Evolutionary conservation across 2,888 invertebrate species (phyloP), one percentile per base, ranked within the genome.

Genomic region (Slavum lentiscoides): DNA sequence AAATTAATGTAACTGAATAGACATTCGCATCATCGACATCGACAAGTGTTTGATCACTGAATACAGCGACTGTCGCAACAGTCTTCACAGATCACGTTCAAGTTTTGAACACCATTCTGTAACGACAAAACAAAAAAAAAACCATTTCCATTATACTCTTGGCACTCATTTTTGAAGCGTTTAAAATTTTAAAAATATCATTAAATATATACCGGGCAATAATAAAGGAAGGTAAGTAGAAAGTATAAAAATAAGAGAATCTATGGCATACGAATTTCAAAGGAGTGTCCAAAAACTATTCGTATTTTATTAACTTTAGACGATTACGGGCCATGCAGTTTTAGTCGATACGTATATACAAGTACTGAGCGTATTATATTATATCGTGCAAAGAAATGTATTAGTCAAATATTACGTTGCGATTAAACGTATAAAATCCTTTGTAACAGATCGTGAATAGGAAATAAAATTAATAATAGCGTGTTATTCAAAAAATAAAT

Each of bases 151-250:
- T 43, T 19, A 37, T 39, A 37, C 4, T 53, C 4, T 64, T 21
- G 0, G 5, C 17, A 9, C 1, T 37, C 5, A 19, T 49, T n/a
- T 37, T 13, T 61, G 19, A 43, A 53, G 17, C 3, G 21, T 49
- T 30, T 53, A 1, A n/a, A 17, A 37, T 15, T 74, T 39, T 37
- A 49, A 30, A 30, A 62, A 49, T 64, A 72, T 62, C 30, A 74
- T 49, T 53, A 6, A 64, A 30, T 64, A 62, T 74, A 74, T 74
- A 74, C 74, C 53, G 62, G 74, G 62, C 15, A 74, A 8, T 53
- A 30, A 62, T 13, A 23, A 53, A 53, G n/a, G 62, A 62, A 64
- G n/a, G 11, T 49, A n/a, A 58, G 13, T n/a, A 15, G 11, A 43
- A n/a, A 74, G 30, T 74, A 53, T 49, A 43, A 30, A 74, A 55